Percentiles rank a stretch among this genome's conserved stretches.
These are phyloP conservation scores for Eudyptes chrysolophus DNA, from an alignment of 2,113 vertebrate genomes.

Conservation along the genomic window DNA sequence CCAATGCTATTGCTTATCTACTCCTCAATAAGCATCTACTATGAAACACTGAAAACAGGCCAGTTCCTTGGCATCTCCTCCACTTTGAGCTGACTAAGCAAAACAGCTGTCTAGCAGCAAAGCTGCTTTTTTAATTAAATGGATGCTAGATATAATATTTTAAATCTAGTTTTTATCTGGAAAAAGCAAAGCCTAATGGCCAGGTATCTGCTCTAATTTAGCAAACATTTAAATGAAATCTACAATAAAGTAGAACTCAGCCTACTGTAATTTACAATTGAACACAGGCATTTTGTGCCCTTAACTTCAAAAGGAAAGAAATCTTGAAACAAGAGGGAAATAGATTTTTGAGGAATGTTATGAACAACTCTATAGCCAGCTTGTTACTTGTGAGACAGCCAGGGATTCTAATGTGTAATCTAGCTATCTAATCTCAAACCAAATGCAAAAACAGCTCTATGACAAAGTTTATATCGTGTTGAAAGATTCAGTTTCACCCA, in stretches of 20 bases:
- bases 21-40: not conserved
- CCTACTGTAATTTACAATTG: not conserved
- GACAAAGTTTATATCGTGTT: fast-evolving
- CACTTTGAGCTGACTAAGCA: fast-evolving
- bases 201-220: not conserved
- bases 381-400: not conserved
- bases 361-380: not conserved
- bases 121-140: not conserved
- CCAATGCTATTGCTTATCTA: not conserved
- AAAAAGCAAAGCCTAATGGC: not conserved
- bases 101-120: not conserved
- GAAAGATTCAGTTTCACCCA: not conserved
- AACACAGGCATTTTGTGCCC: not conserved
- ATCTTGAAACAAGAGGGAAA: not conserved
- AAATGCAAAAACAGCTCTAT: not conserved
- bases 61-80: not conserved
- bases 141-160: not conserved
- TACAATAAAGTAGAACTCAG: not conserved
- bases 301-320: not conserved
- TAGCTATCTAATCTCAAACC: not conserved
- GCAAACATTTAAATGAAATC: not conserved
- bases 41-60: not conserved
- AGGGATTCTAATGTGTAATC: not conserved
- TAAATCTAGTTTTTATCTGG: not conserved
- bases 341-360: not conserved